Conservation (phyloP, 1,140 invertebrate species). For the Trachymyrmex cornetzi region DNA sequence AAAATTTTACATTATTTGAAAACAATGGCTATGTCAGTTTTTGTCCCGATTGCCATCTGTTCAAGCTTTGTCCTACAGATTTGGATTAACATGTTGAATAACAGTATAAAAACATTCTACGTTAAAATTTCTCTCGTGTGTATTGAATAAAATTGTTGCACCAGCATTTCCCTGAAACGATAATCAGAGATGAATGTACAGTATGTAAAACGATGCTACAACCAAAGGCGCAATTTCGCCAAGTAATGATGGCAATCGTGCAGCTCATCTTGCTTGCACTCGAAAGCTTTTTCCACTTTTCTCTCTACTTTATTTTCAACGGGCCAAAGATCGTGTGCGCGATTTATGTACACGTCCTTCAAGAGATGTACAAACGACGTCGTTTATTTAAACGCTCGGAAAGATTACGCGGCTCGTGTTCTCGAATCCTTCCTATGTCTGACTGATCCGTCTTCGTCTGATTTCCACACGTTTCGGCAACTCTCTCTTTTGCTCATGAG, state of each 20-base stretch:
- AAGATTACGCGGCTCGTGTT: constrained; percentile 66
- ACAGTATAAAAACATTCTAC: not conserved
- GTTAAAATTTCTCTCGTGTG: not conserved
- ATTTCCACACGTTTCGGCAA: constrained; percentile 7
- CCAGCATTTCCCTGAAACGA: constrained; percentile 37
- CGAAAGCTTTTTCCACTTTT: constrained; percentile 15
- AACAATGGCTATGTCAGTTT: constrained; percentile 3
- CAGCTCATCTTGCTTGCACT: constrained; percentile 20
- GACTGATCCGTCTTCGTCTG: constrained; percentile 58
- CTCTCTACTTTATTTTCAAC: constrained; percentile 42
- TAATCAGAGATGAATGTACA: constrained; percentile 31
- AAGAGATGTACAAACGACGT: constrained; percentile 73
- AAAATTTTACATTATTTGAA: constrained; percentile 3
- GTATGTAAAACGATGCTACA: constrained; percentile 31
- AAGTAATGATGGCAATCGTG: constrained; percentile 65
- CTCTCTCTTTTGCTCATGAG: not conserved
- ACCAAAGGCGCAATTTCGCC: constrained; percentile 69
- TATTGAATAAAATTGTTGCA: constrained; percentile 25
- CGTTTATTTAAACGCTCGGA: constrained; percentile 67
- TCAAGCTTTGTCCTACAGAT: not conserved
- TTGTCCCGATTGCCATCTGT: not conserved
- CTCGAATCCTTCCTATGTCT: constrained; percentile 27
- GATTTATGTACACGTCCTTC: constrained; percentile 62
- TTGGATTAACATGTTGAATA: constrained; percentile 1
- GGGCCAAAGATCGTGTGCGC: constrained; percentile 46